Conservation (phyloP, 1,140 invertebrate genomes). For the Centruroides vittatus region DNA sequence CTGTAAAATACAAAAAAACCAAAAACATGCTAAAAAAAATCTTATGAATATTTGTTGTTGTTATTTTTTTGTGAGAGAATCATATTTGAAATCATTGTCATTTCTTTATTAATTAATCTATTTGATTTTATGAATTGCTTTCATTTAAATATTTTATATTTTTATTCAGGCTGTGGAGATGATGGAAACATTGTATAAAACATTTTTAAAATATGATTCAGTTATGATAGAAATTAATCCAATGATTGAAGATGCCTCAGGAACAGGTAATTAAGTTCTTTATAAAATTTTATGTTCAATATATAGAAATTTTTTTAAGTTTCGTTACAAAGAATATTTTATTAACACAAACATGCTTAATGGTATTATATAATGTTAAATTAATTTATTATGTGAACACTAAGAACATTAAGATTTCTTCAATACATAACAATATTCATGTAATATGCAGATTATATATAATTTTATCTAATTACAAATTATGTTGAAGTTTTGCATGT, state of each 20-base stretch:
- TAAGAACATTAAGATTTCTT: not conserved
- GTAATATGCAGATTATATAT: not conserved
- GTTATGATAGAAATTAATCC: constrained; percentile 92
- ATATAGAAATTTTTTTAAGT: not conserved
- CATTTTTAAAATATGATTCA: constrained; percentile 84
- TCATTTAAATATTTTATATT: not conserved
- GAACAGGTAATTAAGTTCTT: constrained; percentile 21
- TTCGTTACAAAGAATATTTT: not conserved
- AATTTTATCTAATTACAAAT: too few species aligned
- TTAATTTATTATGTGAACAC: too few species aligned
- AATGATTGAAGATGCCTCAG: constrained; percentile 78
- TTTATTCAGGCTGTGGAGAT: constrained; percentile 48
- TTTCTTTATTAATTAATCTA: too few species aligned
- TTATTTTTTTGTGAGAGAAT: too few species aligned
- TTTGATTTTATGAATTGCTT: too few species aligned
- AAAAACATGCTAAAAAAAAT: too few species aligned
- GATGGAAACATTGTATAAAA: constrained; percentile 70
- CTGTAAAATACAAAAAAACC: too few species aligned
- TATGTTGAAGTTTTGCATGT: too few species aligned
- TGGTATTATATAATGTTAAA: not conserved
- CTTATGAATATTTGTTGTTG: too few species aligned
- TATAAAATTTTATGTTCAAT: not conserved
- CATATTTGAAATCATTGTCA: too few species aligned
- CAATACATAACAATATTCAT: not conserved
- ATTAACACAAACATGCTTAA: not conserved